Percentiles rank a stretch among this genome's conserved stretches.
Conservation (phyloP, 1,140 invertebrate genomes). For the Oncopodura yosiiana region DNA sequence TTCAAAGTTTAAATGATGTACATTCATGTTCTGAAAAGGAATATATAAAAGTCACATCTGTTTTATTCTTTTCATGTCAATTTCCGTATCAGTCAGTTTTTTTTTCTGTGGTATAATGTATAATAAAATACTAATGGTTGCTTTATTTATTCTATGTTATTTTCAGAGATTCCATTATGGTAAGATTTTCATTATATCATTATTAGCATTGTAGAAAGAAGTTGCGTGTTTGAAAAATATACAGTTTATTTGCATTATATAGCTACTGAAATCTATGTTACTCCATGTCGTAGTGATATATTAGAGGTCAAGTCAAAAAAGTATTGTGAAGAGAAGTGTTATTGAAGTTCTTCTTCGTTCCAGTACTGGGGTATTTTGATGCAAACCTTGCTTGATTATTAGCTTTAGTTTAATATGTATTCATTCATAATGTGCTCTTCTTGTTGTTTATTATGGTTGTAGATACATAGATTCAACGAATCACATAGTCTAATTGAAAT, state of each 20-base stretch:
- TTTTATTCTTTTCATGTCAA: no score
- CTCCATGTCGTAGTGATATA: background rate
- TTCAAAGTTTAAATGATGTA: no score
- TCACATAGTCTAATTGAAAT: constrained; percentile 3
- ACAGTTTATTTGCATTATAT: no score
- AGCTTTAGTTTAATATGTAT: background rate
- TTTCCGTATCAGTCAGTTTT: no score
- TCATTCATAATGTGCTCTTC: constrained; percentile 3
- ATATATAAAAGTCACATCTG: no score
- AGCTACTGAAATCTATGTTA: constrained; percentile 10
- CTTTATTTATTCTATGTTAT: background rate
- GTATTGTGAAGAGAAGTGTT: constrained; percentile 2
- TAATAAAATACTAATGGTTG: background rate
- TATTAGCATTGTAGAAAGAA: no score
- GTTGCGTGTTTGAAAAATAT: no score
- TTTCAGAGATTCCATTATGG: constrained; percentile 22
- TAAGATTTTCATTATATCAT: no score
- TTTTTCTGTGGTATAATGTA: background rate
- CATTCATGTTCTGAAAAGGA: no score
- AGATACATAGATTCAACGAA: background rate
- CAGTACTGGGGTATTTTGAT: background rate
- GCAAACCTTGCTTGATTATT: background rate
- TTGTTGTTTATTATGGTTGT: background rate
- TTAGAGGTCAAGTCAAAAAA: background rate
- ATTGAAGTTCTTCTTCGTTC: background rate